Evolutionary conservation across 2,113 vertebrate genomes (phyloP), one percentile per base, ranked within the genome.

Genomic region (Phoxinus phoxinus): DNA sequence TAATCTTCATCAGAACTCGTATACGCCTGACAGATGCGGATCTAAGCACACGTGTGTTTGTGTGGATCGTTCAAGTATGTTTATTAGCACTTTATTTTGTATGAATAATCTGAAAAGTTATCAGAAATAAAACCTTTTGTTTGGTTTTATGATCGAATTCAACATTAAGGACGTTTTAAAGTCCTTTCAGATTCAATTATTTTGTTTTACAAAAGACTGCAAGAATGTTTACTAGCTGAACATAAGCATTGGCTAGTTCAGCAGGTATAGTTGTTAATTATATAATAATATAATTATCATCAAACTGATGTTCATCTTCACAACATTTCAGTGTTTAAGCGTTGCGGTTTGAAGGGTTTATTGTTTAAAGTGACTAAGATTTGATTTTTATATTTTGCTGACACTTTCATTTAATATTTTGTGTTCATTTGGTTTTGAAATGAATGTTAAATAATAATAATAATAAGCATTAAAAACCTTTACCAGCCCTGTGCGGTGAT

Each of bases 11-110:
- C 75, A 23, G 30, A 77, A 58, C 51, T 56, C 48, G 8, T 7
- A 35, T 3, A 75, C 4, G 3, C 53, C 67, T 71, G 35, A 71
- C 32, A 12, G 67, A 71, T 11, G 67, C 67, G 32, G 10, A 17
- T 11, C 35, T 6, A 84, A 65, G 56, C 81, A 51, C 44, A 32
- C 1, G 35, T 72, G 35, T 46, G 58, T 80, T 77, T 37, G 51
- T 21, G 59, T 59, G 69, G 61, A 84, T 89, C 91, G 77, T 58
- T 77, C 86, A 85, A 61, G 69, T 86, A 90, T 86, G 89, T 90
- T 90, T 90, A 88, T n/a, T 90, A 94, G 94, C 93, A 95, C 94
- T 95, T 95, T 92, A 91, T 91, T 90, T 87, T 88, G 58, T 93
- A 84, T 69, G 67, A 59, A 59, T 81, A 25, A 75, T 81, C 32